Evolutionary conservation across 2,113 vertebrate species (phyloP), one percentile per base, ranked within the genome.

Genomic region (Epinephelus cyanopodus): DNA sequence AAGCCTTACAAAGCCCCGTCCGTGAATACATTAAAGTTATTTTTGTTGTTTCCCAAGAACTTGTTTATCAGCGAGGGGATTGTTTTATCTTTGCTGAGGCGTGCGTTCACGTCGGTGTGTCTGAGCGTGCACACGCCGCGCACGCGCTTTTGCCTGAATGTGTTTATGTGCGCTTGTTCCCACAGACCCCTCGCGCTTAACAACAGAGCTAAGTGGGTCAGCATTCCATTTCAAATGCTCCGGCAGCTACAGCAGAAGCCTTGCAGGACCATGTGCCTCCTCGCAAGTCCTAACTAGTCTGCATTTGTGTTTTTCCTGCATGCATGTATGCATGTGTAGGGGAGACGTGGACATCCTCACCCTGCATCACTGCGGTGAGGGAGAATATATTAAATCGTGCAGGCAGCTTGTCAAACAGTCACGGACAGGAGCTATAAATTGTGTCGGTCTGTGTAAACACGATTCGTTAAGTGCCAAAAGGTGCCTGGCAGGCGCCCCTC

Each of bases 371-470:
- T 70, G 17, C 62, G 17, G 81, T 1, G 54, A 78, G 56, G 62
- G n/a, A 62, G 54, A 53, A 75, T 88, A 87, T 85, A 66, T 90
- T 78, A 47, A 33, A 45, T 76, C 57, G 85, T 61, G 68, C 54
- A 74, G 53, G 83, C 88, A 85, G 86, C 89, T 85, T 92, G 89
- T 94, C 92, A 94, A 92, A 94, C 89, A 92, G 86, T 77, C 62
- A 23, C 4, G 61, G 90, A 87, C 80, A 5, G 85, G 68, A 54
- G 85, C 85, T 78, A 83, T 93, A 94, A 93, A 93, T 91, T 60
- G 81, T 33, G n/a, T 70, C 7, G 76, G 80, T 63, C 83, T 68
- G 47, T 87, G 82, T 93, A 93, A 94, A 94, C 93, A 94, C 52
- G 13, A 92, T 88, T 77, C 75, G 45, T 90, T 88, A 83, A 90